A percentile compares a stretch with the other conserved stretches of the same genome.
Conservation (phyloP, 1,140 invertebrate genomes). For the Lerema accius region DNA sequence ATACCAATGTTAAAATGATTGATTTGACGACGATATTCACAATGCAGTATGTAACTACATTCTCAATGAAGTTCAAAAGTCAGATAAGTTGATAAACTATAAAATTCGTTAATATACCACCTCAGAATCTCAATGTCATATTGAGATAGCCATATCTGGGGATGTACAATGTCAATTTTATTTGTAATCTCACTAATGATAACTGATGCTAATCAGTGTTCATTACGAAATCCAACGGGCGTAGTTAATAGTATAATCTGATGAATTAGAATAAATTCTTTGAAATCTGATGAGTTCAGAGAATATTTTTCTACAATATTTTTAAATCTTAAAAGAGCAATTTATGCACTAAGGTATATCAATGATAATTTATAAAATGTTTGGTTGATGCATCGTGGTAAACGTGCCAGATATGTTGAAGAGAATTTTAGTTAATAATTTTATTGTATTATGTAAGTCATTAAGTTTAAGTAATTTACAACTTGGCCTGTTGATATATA, state of each 20-base stretch:
- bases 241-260: slow-evolving; percentile 61
- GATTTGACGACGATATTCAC: no score
- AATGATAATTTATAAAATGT: slow-evolving; percentile 70
- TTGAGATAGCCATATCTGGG: slow-evolving; percentile 25
- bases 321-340: slow-evolving; percentile 75
- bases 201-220: slow-evolving; percentile 55
- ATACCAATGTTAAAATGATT: no score
- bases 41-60: no score
- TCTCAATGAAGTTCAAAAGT: slow-evolving; percentile 25
- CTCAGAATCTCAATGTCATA: slow-evolving; percentile 28
- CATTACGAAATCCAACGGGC: slow-evolving; percentile 53
- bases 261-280: slow-evolving; percentile 70
- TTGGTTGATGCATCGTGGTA: slow-evolving; percentile 76
- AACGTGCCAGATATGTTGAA: slow-evolving; percentile 80
- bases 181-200: slow-evolving; percentile 67
- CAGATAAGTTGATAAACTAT: not conserved
- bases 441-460: slow-evolving; percentile 82
- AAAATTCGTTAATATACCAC: slow-evolving; percentile 3
- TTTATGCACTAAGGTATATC: slow-evolving; percentile 77
- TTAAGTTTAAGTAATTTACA: slow-evolving; percentile 83
- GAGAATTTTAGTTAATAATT: slow-evolving; percentile 82
- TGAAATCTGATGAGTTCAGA: slow-evolving; percentile 70
- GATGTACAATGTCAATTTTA: slow-evolving; percentile 15
- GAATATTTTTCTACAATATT: slow-evolving; percentile 82
- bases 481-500: slow-evolving; percentile 82